Conservation (phyloP, 92 coral and sea anemone species). For the Actinernus sp. region DNA sequence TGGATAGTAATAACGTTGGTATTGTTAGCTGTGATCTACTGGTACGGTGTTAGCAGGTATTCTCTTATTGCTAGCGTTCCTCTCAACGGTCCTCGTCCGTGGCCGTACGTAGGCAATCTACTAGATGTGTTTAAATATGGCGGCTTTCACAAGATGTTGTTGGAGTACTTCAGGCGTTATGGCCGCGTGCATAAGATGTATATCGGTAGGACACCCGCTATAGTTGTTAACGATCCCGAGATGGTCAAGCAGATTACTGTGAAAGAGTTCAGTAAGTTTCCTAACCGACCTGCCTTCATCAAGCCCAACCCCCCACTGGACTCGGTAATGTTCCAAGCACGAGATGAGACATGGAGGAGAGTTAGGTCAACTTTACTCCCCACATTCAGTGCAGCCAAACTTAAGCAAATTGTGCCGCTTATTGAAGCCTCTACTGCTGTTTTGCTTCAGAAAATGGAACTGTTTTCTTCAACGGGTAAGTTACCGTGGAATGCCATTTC, state of each 20-base stretch:
- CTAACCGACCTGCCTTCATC: slow-evolving; percentile 62
- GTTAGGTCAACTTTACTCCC: slow-evolving; percentile 74
- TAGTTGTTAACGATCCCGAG: slow-evolving; percentile 71
- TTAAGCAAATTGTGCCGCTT: slow-evolving; percentile 72
- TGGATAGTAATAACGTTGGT: slow-evolving; percentile 16
- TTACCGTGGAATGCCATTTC: neutral
- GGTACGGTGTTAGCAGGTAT: slow-evolving; percentile 68
- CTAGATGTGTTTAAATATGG: slow-evolving; percentile 65
- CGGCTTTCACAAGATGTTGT: slow-evolving; percentile 71
- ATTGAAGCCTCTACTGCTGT: slow-evolving; percentile 43
- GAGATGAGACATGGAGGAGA: slow-evolving; percentile 70
- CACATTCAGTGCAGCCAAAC: slow-evolving; percentile 75
- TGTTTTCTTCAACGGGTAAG: slow-evolving; percentile 62
- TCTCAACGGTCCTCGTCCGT: slow-evolving; percentile 63
- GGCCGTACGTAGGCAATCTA: slow-evolving; percentile 83
- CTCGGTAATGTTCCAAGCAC: slow-evolving; percentile 40
- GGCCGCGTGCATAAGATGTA: slow-evolving; percentile 78
- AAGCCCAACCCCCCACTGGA: slow-evolving; percentile 55
- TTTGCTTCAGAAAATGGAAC: slow-evolving; percentile 49
- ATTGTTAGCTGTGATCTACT: slow-evolving; percentile 46
- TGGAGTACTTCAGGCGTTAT: slow-evolving; percentile 66
- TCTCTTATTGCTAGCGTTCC: slow-evolving; percentile 44
- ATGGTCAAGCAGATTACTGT: slow-evolving; percentile 72
- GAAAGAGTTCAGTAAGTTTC: slow-evolving; percentile 80
- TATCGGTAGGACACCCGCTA: slow-evolving; percentile 51